phyloP scores from a whole-genome alignment of 2,797 vertebrate species.

The Hirundo rustica region DNA sequence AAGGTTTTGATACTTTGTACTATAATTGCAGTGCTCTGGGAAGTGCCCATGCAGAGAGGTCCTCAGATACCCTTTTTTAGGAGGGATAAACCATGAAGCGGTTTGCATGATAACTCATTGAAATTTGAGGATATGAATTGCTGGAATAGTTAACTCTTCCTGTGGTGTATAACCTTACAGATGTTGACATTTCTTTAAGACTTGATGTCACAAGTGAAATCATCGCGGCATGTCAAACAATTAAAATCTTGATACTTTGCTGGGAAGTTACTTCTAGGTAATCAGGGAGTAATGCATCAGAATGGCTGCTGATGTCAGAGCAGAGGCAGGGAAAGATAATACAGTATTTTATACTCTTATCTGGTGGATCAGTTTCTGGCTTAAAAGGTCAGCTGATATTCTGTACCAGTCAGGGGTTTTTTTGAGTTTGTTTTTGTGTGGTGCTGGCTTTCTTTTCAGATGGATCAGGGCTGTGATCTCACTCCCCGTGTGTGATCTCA shows the following conservation, averaged over 20 bases:
- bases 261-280: accelerated
- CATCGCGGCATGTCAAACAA: no score
- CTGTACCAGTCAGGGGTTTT: background rate
- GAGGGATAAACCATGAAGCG: background rate
- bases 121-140: background rate
- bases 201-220: background rate
- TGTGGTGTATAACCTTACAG: background rate
- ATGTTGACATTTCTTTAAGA: background rate
- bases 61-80: background rate
- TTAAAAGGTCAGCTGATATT: conserved; percentile 19
- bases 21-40: accelerated
- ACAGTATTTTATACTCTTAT: background rate
- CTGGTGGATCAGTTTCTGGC: background rate
- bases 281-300: background rate
- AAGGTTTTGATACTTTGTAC: background rate
- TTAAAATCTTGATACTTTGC: background rate
- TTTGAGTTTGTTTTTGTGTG: background rate
- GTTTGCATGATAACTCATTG: background rate
- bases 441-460: background rate
- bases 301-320: background rate
- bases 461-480: background rate
- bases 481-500: background rate
- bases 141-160: background rate
- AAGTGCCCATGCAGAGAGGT: accelerated
- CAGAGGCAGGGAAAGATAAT: background rate